phyloP scores from a whole-genome alignment of 2,113 vertebrate genomes.

The Pedetes capensis region DNA sequence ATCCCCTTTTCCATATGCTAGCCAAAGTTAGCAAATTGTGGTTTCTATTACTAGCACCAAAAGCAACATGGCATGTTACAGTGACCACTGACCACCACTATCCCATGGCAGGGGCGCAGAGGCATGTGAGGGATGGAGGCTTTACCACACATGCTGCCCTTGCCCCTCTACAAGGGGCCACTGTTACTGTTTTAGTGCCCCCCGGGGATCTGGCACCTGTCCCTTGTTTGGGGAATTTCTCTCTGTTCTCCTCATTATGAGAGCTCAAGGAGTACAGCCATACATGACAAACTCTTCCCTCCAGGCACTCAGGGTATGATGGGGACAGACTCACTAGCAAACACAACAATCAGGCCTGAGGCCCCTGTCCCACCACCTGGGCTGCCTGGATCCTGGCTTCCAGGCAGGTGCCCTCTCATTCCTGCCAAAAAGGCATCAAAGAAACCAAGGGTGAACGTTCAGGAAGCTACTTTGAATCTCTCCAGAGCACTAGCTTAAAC shows the following conservation, averaged over 20 bases:
- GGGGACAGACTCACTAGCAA: neutral
- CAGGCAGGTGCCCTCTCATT: too few species aligned
- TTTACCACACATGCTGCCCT: neutral
- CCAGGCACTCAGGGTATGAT: neutral
- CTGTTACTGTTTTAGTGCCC: neutral
- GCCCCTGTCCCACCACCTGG: too few species aligned
- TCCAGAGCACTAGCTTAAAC: too few species aligned
- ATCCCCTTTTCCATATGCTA: neutral
- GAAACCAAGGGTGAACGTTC: too few species aligned
- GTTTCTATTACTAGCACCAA: neutral
- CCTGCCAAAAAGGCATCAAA: too few species aligned
- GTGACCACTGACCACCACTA: rapidly evolving
- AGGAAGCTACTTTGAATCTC: too few species aligned
- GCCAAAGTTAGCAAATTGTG: neutral
- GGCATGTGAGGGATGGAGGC: neutral
- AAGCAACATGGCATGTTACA: neutral
- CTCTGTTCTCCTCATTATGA: neutral
- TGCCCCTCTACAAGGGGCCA: neutral
- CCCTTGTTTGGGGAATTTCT: neutral
- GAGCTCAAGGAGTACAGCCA: neutral
- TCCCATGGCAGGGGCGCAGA: neutral
- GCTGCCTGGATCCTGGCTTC: too few species aligned
- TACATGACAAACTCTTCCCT: neutral
- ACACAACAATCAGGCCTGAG: neutral
- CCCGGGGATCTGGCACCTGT: neutral